Evolutionary conservation across 2,113 vertebrate genomes (phyloP).

Genomic region (Paracanthobrama guichenoti): DNA sequence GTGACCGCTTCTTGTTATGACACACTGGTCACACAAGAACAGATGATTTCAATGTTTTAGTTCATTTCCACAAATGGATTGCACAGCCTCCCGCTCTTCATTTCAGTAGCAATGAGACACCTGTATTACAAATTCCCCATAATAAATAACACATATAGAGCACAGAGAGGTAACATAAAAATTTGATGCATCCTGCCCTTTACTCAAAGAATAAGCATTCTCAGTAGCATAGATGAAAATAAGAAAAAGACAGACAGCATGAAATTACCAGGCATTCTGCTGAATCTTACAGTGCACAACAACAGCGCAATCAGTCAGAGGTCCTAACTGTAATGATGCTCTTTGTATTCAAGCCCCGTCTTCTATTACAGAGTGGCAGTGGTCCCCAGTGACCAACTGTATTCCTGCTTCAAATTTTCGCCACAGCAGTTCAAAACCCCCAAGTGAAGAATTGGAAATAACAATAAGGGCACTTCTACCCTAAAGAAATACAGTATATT

Average conservation of each 20-base stretch:
- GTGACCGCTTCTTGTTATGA: not conserved
- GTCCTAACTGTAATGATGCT: conserved; percentile 33
- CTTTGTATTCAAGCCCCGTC: conserved; percentile 33
- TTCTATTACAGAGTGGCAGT: conserved; percentile 12
- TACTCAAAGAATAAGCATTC: not conserved
- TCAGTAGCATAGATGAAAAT: not conserved
- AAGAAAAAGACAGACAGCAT: not conserved
- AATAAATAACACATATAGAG: not conserved
- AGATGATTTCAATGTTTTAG: not conserved
- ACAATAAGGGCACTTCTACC: conserved; percentile 3
- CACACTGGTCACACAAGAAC: not conserved
- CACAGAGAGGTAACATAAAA: not conserved
- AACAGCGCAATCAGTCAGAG: not conserved
- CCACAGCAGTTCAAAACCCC: not conserved
- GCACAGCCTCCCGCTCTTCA: not conserved
- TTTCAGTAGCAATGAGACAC: not conserved
- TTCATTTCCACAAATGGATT: not conserved
- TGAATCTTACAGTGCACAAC: not conserved
- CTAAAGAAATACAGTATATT: not conserved
- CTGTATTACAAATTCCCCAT: not conserved
- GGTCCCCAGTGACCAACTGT: conserved; percentile 11
- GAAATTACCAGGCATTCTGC: not conserved
- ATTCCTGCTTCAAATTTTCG: not conserved
- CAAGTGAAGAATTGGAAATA: not conserved
- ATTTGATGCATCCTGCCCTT: not conserved